Evolutionary conservation across 2,797 vertebrate species (phyloP), one percentile per base, ranked within the genome.

Genomic region (Eurystomus glaucurus): DNA sequence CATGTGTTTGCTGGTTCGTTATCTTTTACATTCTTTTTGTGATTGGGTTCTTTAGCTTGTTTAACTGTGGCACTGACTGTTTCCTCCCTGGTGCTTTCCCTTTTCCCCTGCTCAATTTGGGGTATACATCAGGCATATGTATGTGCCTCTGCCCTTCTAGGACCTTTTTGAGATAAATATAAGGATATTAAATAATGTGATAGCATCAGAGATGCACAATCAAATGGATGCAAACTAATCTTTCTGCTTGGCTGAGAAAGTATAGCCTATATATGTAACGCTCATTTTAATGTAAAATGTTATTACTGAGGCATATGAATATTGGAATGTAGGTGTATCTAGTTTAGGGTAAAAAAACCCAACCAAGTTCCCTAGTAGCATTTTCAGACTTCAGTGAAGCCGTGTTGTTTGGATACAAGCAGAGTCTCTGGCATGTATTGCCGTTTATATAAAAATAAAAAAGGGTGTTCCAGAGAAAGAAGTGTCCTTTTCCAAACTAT

Each of bases 391-490:
- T 90, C 91, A 93, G 43, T 86, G 90, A 84, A 88, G 46, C 45
- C 33, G 25, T 69, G 72, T 61, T 93, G 39, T 92, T 96, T 93
- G 79, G 65, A 69, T 90, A 57, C 41, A 71, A 61, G 29, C 71
- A 78, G 64, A 83, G 19, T 54, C 16, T 89, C 68, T 96, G 90
- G 79, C 95, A 72, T 9, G 1, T 57, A 41, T 8, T 58, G 9
- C 69, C 1, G 5, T 58, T 72, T 79, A 85, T 70, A 68, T 91
- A 45, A 94, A 95, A 95, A 84, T 57, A 46, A 23, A 83, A 93
- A 93, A 93, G 78, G 64, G 64, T 95, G 80, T 96, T 96, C 39
- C 86, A 85, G 85, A 93, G 88, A 92, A 88, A 83, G 50, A 96
- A 90, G 48, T 70, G 69, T 90, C 37, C 55, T 83, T 90, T 94